Base-by-base conservation (phyloP, 2,888 invertebrate genomes). In the Oscheius sp. region DNA sequence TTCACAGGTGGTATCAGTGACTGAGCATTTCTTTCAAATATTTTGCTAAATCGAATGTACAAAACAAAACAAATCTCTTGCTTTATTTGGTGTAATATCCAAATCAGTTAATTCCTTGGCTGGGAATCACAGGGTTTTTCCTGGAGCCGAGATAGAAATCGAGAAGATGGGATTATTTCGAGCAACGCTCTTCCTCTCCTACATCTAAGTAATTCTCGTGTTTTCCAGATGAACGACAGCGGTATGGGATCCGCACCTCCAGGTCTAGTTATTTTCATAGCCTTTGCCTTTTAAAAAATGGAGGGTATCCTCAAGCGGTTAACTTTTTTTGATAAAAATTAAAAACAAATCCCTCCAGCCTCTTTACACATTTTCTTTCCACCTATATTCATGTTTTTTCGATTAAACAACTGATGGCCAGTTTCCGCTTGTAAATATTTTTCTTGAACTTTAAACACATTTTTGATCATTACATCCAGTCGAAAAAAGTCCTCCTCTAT, bases 161-260 rank as follows among this genome's bases (percentile, higher is more conserved):
- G n/a, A n/a, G n/a, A n/a, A n/a, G n/a, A n/a, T n/a, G n/a, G n/a
- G n/a, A n/a, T n/a, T n/a, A 14, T 41, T 41, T 41, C 41, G 41
- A 41, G 26, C 50, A 50, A 17, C 12, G 20, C 22, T 36, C 32
- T 8, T 32, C 54, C 22, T 59, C 30, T 30, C 44, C 47, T 22
- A 14, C 62, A 22, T 38, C 30, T 44, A 54, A 20, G 26, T 65
- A 65, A 59, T 59, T 12, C 59, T 20, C 30, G 59, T 38, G 59
- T 44, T 72, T 75, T 75, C 71, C 75, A 75, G 75, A 75, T 65
- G 70, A 68, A 68, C 70, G 73, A 70, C 72, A 70, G 71, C 71
- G 73, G 76, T 67, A 76, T 68, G 49, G 73, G 72, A 64, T 54
- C 63, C 22, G 71, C 56, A 62, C 71, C 59, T 54, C 56, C 73